Percentiles rank a stretch among this genome's conserved stretches.
These are phyloP conservation scores for Mellivora capensis DNA, from an alignment of 2,113 vertebrate genomes.

Conservation along the genomic window DNA sequence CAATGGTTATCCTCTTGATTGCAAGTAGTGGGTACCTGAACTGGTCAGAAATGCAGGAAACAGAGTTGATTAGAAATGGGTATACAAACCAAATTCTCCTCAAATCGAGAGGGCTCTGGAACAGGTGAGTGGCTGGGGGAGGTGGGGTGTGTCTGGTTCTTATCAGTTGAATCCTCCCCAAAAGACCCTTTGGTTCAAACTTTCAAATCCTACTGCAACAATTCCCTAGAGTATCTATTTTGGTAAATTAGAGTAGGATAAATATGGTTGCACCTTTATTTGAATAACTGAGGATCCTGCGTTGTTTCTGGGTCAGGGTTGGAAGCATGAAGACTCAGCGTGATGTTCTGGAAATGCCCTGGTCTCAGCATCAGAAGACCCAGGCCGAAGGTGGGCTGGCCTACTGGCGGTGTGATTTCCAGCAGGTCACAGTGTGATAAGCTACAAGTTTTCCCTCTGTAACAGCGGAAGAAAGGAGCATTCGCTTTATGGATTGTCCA, in stretches of 20 bases:
- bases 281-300: not conserved
- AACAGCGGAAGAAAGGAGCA: not conserved
- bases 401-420: not conserved
- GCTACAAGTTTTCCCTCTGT: not conserved
- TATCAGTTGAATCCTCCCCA: not conserved
- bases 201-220: not conserved
- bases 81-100: not conserved
- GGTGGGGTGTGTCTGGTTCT: not conserved
- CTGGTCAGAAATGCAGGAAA: not conserved
- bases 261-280: not conserved
- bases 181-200: not conserved
- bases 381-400: not conserved
- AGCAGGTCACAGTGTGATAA: not conserved
- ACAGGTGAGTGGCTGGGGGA: fast-evolving
- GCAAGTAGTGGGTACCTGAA: not conserved
- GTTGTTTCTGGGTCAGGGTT: not conserved
- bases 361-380: not conserved
- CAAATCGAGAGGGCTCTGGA: not conserved
- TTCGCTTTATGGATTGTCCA: too few relatives aligned
- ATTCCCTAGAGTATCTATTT: not conserved
- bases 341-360: not conserved
- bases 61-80: not conserved
- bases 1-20: not conserved
- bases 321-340: not conserved
- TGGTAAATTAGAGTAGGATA: not conserved